Conservation (phyloP, 2,797 vertebrate species). For the Sebastiscus tertius region DNA sequence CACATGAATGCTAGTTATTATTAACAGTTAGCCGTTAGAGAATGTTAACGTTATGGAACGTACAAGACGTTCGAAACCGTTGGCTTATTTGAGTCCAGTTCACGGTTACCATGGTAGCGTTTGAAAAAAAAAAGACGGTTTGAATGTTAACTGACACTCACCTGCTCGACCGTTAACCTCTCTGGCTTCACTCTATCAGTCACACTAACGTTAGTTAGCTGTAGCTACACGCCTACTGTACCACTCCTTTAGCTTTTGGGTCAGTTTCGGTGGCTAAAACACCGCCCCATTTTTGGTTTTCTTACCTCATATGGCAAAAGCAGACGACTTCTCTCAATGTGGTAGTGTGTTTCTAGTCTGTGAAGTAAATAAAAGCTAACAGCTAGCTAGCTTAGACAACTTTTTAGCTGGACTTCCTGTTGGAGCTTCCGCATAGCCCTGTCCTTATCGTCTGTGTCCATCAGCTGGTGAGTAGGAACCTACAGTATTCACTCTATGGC, state of each 20-base stretch:
- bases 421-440: constrained; percentile 76
- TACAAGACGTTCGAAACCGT: neutral
- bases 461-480: constrained; percentile 21
- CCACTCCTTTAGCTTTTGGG: neutral
- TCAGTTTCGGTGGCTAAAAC: constrained; percentile 6
- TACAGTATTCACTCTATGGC: neutral
- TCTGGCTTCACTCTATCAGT: neutral
- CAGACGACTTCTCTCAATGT: neutral
- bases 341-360: neutral
- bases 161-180: neutral
- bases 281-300: constrained; percentile 2
- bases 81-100: neutral
- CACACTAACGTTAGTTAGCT: neutral
- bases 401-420: constrained; percentile 77
- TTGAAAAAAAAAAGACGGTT: neutral
- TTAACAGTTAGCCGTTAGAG: neutral
- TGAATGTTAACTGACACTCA: constrained; percentile 14
- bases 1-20: neutral
- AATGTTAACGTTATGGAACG: no score
- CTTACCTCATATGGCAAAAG: constrained; percentile 43
- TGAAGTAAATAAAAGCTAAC: neutral
- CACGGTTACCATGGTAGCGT: neutral
- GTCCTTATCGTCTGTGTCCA: constrained; percentile 37
- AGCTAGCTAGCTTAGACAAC: constrained; percentile 34
- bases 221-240: neutral